A percentile compares a stretch with the other conserved stretches of the same genome.
These are phyloP conservation scores for Morpho achilles DNA, from an alignment of 2,888 invertebrate species.

Conservation along the genomic window DNA sequence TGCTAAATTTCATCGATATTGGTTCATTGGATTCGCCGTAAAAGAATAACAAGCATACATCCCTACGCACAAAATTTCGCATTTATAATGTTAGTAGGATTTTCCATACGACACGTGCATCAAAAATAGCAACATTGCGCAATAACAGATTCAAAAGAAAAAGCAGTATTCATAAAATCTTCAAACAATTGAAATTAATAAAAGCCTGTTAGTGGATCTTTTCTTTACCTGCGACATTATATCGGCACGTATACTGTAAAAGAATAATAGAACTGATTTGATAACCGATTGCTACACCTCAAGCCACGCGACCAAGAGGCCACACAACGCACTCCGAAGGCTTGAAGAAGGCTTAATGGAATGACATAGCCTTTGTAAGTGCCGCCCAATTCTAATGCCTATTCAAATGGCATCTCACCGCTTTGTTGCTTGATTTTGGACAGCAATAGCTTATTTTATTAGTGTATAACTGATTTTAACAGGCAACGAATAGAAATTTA, in stretches of 20 bases:
- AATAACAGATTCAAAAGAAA: too few species aligned
- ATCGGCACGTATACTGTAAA: slow-evolving; percentile 28
- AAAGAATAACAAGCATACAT: too few species aligned
- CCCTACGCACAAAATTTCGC: too few species aligned
- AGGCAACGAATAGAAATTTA: slow-evolving; percentile 57
- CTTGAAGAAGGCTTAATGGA: slow-evolving; percentile 78
- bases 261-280: slow-evolving; percentile 68
- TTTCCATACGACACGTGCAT: too few species aligned
- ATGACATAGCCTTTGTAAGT: slow-evolving; percentile 76
- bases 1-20: too few species aligned
- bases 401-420: slow-evolving; percentile 77
- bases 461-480: slow-evolving; percentile 67
- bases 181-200: not conserved
- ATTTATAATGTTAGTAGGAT: too few species aligned
- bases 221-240: slow-evolving; percentile 6
- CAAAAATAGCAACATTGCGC: too few species aligned
- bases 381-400: slow-evolving; percentile 79
- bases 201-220: not conserved
- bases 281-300: slow-evolving; percentile 62
- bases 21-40: too few species aligned
- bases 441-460: slow-evolving; percentile 77
- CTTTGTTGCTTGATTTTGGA: slow-evolving; percentile 77
- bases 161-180: too few species aligned
- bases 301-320: slow-evolving; percentile 69
- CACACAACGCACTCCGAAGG: slow-evolving; percentile 68